phyloP scores from a whole-genome alignment of 2,113 vertebrate species.

The Malaclemys terrapin region DNA sequence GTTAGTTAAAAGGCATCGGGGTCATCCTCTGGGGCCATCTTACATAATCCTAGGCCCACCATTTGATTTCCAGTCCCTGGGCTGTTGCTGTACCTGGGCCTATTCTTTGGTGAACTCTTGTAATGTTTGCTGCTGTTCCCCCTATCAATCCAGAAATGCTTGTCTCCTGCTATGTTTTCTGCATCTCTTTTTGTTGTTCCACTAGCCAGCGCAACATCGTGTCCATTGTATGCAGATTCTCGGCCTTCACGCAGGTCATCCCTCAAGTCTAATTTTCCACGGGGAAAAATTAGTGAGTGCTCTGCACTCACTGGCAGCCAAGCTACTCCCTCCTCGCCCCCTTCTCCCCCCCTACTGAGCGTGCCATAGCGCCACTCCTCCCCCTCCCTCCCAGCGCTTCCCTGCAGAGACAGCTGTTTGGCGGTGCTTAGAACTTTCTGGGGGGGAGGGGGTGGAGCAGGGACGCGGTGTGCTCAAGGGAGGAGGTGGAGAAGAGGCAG shows the following conservation, averaged over 20 bases:
- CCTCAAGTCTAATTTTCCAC: neutral
- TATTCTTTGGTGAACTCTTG: neutral
- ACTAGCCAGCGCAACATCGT: neutral
- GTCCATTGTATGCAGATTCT: neutral
- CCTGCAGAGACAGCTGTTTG: too few relatives aligned
- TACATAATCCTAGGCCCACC: neutral
- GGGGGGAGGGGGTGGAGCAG: too few relatives aligned
- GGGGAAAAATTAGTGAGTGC: too few relatives aligned
- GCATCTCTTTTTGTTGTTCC: neutral
- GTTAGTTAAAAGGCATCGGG: neutral
- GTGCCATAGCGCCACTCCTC: too few relatives aligned
- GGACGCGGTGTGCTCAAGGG: too few relatives aligned
- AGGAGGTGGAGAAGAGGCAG: too few relatives aligned
- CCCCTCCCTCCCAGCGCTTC: too few relatives aligned
- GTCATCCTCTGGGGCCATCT: neutral
- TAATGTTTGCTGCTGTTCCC: neutral
- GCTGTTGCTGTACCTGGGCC: neutral
- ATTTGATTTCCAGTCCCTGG: neutral
- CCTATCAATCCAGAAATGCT: neutral
- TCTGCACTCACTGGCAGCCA: too few relatives aligned
- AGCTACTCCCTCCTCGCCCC: too few relatives aligned
- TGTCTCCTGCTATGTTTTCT: neutral
- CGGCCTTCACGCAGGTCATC: neutral
- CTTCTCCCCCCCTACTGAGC: too few relatives aligned
- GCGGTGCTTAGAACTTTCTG: too few relatives aligned